Conservation (phyloP, 92 coral and sea anemone genomes). For the Siderastrea siderea region DNA sequence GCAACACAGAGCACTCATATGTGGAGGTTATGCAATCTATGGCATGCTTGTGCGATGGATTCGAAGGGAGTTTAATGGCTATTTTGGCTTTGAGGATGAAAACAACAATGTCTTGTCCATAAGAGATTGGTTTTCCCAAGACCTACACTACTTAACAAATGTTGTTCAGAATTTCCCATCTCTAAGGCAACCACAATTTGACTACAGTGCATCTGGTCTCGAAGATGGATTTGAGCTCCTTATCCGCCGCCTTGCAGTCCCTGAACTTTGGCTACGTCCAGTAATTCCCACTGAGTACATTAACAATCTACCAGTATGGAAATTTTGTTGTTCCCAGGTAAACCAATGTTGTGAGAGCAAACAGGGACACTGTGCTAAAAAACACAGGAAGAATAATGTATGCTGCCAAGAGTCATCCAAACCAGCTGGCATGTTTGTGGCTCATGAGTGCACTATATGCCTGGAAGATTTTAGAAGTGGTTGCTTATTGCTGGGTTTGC, state of each 20-base stretch:
- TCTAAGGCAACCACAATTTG: slow-evolving; percentile 75
- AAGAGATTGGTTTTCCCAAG: slow-evolving; percentile 95
- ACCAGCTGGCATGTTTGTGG: slow-evolving; percentile 80
- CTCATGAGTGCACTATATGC: slow-evolving; percentile 92
- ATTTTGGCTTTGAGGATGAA: slow-evolving; percentile 77
- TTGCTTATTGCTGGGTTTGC: slow-evolving; percentile 84
- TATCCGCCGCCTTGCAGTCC: slow-evolving; percentile 93
- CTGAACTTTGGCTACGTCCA: slow-evolving; percentile 97
- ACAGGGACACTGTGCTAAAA: slow-evolving; percentile 7
- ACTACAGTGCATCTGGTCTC: slow-evolving; percentile 72
- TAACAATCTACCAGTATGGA: slow-evolving; percentile 94
- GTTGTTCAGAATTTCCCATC: slow-evolving; percentile 82
- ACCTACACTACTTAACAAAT: slow-evolving; percentile 84
- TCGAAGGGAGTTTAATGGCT: slow-evolving; percentile 70
- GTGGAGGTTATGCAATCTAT: slow-evolving; percentile 78
- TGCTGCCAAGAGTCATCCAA: slow-evolving; percentile 67
- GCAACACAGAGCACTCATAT: slow-evolving; percentile 56
- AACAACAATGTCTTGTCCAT: slow-evolving; percentile 62
- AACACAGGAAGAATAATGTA: not conserved
- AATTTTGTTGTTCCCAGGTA: slow-evolving; percentile 65
- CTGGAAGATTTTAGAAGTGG: slow-evolving; percentile 86
- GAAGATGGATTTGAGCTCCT: slow-evolving; percentile 94
- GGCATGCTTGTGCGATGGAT: slow-evolving; percentile 77
- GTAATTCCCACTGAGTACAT: slow-evolving; percentile 95
- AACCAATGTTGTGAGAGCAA: slow-evolving; percentile 5